These are phyloP conservation scores for Eutrigla gurnardus DNA, from an alignment of 2,797 vertebrate species.

Conservation along the genomic window DNA sequence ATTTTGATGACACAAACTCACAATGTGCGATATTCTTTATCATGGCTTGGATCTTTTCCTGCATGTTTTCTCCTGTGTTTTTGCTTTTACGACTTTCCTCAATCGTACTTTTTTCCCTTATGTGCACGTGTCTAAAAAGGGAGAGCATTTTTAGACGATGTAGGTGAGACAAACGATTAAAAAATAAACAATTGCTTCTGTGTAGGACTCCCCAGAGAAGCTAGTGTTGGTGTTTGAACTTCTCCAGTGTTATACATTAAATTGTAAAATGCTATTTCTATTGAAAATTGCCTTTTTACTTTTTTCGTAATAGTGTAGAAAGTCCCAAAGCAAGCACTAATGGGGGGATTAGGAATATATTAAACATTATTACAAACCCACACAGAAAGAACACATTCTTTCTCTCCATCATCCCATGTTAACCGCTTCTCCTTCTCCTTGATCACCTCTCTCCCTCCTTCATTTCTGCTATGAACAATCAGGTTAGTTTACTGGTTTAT, in stretches of 20 bases:
- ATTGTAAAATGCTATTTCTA: conserved; percentile 31
- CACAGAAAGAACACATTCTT: neutral
- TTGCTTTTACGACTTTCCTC: neutral
- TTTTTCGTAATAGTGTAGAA: conserved; percentile 12
- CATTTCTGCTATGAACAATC: neutral
- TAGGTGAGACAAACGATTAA: conserved; percentile 23
- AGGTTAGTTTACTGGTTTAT: neutral
- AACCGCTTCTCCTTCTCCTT: neutral
- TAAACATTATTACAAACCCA: conserved; percentile 32
- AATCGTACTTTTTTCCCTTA: neutral
- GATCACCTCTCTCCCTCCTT: neutral
- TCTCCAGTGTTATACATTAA: conserved; percentile 10
- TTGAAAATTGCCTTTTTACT: conserved; percentile 31
- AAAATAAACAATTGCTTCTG: conserved; percentile 11
- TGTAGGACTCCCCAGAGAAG: conserved; percentile 15
- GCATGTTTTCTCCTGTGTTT: neutral
- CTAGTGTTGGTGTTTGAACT: conserved; percentile 26
- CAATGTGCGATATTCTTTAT: neutral
- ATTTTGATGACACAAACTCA: neutral
- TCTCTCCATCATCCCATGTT: conserved; percentile 4
- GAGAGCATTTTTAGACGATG: neutral
- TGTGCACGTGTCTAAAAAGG: conserved; percentile 9
- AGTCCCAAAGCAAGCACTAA: conserved; percentile 35
- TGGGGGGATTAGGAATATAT: conserved; percentile 40
- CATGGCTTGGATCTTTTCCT: neutral